These are phyloP conservation scores for Watsonalla binaria DNA, from an alignment of 2,888 invertebrate species.

Conservation along the genomic window DNA sequence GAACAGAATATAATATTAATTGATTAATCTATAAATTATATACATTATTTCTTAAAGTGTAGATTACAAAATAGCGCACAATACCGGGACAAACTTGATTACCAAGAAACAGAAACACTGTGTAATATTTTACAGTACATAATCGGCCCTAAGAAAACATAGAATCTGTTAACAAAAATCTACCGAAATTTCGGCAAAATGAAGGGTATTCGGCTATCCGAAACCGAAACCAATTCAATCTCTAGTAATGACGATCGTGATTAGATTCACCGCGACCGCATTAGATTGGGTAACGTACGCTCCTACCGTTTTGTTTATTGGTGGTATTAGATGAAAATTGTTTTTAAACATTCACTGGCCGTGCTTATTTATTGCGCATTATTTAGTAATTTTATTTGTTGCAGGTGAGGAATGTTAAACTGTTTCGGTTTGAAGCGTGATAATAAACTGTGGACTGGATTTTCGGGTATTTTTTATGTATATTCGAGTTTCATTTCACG, in stretches of 20 bases:
- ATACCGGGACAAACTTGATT: too few species aligned
- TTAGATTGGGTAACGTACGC: slow-evolving; percentile 10
- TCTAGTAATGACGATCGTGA: slow-evolving; percentile 24
- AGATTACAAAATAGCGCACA: too few species aligned
- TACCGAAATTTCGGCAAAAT: not conserved
- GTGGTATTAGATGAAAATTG: slow-evolving; percentile 8
- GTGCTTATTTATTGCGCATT: not conserved
- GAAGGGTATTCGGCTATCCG: not conserved
- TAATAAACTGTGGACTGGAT: not conserved
- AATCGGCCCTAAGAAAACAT: too few species aligned
- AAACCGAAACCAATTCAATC: slow-evolving; percentile 2
- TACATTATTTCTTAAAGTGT: too few species aligned
- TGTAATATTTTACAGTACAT: too few species aligned
- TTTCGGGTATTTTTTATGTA: not conserved
- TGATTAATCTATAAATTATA: too few species aligned
- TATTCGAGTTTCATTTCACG: not conserved
- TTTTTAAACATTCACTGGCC: not conserved
- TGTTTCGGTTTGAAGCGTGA: not conserved
- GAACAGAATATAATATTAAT: too few species aligned
- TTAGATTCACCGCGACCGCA: slow-evolving; percentile 25
- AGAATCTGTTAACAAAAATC: too few species aligned
- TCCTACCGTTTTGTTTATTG: slow-evolving; percentile 22
- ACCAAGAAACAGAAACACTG: too few species aligned
- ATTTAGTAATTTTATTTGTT: not conserved
- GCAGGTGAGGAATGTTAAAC: not conserved